A percentile compares a stretch with the other conserved stretches of the same genome.
Conservation (phyloP, 2,888 invertebrate species). For the Brenthis daphne region DNA sequence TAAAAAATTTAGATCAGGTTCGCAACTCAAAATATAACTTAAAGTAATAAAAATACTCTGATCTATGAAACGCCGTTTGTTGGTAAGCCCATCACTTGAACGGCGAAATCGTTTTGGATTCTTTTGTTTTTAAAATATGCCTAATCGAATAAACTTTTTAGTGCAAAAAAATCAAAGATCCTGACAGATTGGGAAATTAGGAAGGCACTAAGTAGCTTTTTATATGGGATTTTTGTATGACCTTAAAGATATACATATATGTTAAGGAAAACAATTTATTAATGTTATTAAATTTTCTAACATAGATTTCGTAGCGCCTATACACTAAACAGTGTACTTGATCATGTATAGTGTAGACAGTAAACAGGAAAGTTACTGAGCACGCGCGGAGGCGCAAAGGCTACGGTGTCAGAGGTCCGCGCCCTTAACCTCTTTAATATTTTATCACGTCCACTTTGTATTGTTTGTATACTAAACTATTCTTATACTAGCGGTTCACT, state of each 20-base stretch:
- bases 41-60: too few species aligned
- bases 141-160: too few species aligned
- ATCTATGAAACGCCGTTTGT: too few species aligned
- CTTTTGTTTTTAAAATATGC: too few species aligned
- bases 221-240: neutral
- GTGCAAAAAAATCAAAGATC: too few species aligned
- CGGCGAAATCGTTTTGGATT: too few species aligned
- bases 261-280: neutral
- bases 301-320: neutral
- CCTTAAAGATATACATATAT: neutral
- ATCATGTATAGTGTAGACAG: slow-evolving; percentile 26
- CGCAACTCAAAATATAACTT: too few species aligned
- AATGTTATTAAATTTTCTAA: neutral
- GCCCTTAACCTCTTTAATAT: slow-evolving; percentile 70
- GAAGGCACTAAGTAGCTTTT: too few species aligned
- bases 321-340: neutral
- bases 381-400: slow-evolving; percentile 57
- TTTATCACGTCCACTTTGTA: slow-evolving; percentile 52
- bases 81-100: too few species aligned
- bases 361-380: slow-evolving; percentile 75
- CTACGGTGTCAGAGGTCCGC: slow-evolving; percentile 55
- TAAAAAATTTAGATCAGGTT: too few species aligned
- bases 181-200: too few species aligned
- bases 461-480: slow-evolving; percentile 47
- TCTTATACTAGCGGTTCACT: slow-evolving; percentile 24